phyloP scores from a whole-genome alignment of 2,797 vertebrate genomes.

The Mionectes olivaceus region DNA sequence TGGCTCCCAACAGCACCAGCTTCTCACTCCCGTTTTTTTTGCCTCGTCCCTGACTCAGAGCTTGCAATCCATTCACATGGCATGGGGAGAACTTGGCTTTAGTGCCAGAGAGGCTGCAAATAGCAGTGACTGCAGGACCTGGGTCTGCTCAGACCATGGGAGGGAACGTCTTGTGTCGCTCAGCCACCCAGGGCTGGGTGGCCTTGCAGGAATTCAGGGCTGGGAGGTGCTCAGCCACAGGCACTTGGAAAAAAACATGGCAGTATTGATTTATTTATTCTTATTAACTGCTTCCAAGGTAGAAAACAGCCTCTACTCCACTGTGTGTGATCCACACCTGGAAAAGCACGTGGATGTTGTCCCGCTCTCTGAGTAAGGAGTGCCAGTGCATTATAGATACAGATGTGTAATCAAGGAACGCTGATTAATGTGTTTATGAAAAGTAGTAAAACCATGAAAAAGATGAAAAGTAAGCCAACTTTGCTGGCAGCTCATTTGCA shows the following conservation, averaged over 20 bases:
- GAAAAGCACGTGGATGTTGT: accelerated
- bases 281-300: not conserved
- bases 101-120: not conserved
- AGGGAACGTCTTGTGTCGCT: accelerated
- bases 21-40: not conserved
- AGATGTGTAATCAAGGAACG: not conserved
- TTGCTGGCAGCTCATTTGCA: not conserved
- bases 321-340: accelerated
- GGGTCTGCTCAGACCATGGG: not conserved
- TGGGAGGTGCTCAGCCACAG: not conserved
- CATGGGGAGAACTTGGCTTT: not conserved
- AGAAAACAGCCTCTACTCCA: accelerated
- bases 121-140: not conserved
- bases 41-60: not conserved
- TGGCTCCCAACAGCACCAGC: not conserved
- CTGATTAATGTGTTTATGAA: not conserved
- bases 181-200: not conserved
- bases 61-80: not conserved
- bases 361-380: not conserved
- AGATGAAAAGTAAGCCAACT: not conserved
- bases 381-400: too few relatives aligned
- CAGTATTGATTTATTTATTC: not conserved
- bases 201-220: not conserved
- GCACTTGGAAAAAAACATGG: not conserved
- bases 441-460: not conserved